Base-by-base conservation (phyloP, 2,888 invertebrate genomes). In the Tryphoninae sp. region DNA sequence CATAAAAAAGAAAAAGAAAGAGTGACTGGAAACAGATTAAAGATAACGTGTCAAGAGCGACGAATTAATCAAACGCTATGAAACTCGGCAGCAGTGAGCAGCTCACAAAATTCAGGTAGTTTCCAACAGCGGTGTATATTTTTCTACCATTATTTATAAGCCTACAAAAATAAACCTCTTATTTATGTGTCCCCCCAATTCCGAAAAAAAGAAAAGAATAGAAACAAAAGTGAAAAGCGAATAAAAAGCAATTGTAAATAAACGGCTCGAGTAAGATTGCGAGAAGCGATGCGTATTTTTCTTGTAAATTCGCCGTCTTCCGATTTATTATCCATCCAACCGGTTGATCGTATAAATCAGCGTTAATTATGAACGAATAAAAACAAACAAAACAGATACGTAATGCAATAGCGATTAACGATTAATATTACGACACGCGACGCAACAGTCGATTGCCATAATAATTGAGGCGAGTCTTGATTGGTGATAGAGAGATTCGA, bases 71-170 rank as follows among this genome's bases (percentile, higher is more conserved):
- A 76, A 81, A 55, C 69, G 79, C 74, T 78, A 73, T 76, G 45
- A 45, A 67, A 80, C 22, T 62, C 59, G 45, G 40, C 67, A 58
- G 74, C 59, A 49, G 80, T 64, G 61, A 64, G 61, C 51, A 65
- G 75, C 71, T 74, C 51, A 72, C 59, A 64, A 81, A 83, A 80
- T 76, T 53, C 72, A 84, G 84, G 79, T 75, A 64, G 81, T 80
- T 80, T 74, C 69, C 77, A 80, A 80, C 81, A 79, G 33, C 82
- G 64, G 74, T 88, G 88, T 89, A 89, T 88, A 89, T 90, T 88
- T 88, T 89, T 90, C 85, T 90, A 90, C 86, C 86, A 87, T 88
- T 88, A 87, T 86, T 80, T 81, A 87, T 86, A 87, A 85, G 83
- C 77, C 81, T 84, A 84, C 76, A 76, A 81, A 53, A 68, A 53